phyloP scores from a whole-genome alignment of 2,113 vertebrate genomes.

The Excalfactoria chinensis region DNA sequence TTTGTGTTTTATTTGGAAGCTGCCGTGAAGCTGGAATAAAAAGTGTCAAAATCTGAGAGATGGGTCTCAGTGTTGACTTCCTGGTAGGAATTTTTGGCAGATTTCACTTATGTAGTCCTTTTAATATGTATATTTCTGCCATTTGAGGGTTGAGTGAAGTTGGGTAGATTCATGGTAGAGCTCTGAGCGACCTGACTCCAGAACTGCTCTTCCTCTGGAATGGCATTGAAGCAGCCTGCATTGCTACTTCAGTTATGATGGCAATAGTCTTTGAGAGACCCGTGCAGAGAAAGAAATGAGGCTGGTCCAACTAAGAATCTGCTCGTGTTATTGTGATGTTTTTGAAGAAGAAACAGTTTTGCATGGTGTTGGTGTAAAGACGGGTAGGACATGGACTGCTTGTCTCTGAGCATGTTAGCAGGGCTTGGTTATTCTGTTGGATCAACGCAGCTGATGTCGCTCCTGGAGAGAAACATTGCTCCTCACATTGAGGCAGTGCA shows the following conservation, averaged over 20 bases:
- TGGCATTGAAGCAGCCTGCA: background rate
- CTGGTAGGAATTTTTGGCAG: background rate
- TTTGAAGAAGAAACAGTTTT: background rate
- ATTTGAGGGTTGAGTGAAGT: background rate
- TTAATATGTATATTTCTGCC: background rate
- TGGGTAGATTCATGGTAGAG: background rate
- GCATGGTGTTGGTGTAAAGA: background rate
- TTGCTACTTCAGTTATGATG: background rate
- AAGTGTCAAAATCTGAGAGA: background rate
- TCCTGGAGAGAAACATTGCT: background rate
- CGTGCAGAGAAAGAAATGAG: background rate
- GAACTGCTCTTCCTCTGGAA: background rate
- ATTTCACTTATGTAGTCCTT: background rate
- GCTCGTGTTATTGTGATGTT: background rate
- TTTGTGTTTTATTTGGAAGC: background rate
- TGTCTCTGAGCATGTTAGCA: background rate
- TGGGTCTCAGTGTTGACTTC: background rate
- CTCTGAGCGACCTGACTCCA: background rate
- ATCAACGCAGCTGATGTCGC: background rate
- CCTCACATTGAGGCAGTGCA: background rate
- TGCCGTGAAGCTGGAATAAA: background rate
- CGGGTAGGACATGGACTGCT: background rate
- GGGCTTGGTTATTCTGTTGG: background rate
- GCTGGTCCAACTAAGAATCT: background rate
- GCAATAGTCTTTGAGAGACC: background rate